These are phyloP conservation scores for Spodoptera picta DNA, from an alignment of 2,888 invertebrate species.

Conservation along the genomic window DNA sequence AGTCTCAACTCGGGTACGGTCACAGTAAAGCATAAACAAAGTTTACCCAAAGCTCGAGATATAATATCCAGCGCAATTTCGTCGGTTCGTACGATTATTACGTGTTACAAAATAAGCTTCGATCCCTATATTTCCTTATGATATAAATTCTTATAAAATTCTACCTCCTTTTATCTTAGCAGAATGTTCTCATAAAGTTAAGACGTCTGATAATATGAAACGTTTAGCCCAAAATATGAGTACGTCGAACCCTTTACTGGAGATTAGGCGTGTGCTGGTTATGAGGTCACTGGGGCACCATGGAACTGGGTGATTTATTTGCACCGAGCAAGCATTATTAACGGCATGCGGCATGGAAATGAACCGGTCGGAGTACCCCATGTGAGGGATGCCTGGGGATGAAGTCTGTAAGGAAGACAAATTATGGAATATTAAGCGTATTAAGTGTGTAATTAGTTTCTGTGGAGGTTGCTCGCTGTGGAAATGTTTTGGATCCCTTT, in stretches of 20 bases:
- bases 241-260: constrained; percentile 43
- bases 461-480: not conserved
- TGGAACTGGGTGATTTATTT: constrained; percentile 44
- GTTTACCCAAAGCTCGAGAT: constrained; percentile 1
- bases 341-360: constrained; percentile 35
- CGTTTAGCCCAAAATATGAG: constrained; percentile 37
- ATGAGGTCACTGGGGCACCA: constrained; percentile 47
- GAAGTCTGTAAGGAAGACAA: constrained; percentile 34
- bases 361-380: constrained; percentile 19
- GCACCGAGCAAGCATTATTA: constrained; percentile 40
- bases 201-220: constrained; percentile 27
- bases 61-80: not conserved
- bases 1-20: not conserved
- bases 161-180: constrained; percentile 14
- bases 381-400: constrained; percentile 15
- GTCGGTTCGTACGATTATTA: not conserved
- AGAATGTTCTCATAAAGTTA: constrained; percentile 24
- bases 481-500: not conserved
- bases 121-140: not conserved
- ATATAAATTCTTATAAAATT: constrained; percentile 24
- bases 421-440: constrained; percentile 30
- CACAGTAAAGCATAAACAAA: not conserved
- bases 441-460: constrained; percentile 20
- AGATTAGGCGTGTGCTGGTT: constrained; percentile 32
- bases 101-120: constrained; percentile 9